Base-by-base conservation (phyloP, 2,797 vertebrate species). In the Hybognathus amarus region DNA sequence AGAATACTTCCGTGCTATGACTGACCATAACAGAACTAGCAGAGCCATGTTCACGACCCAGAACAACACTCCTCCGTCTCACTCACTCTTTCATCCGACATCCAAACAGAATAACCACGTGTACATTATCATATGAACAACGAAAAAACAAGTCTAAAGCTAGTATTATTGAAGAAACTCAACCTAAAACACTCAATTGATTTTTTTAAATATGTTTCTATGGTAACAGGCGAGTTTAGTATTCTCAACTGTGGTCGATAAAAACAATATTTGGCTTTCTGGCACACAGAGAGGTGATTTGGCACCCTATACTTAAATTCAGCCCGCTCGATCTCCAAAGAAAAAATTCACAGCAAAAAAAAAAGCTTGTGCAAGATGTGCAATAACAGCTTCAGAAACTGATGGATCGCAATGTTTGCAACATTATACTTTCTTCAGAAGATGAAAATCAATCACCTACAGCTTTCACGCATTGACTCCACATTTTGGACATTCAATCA, bases 181-280 rank as follows among this genome's bases (percentile, higher is more conserved):
- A 47, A 61, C 27, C 38, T 33, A 24, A 40, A 79, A 54, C 22
- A 20, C 8, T 68, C 2, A n/a, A 56, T 56, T 0, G 1, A 24
- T 47, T 68, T 80, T n/a, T 78, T n/a, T 33, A 47, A 73, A 59
- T 56, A 24, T 61, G 68, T 63, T 63, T 33, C 68, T 73, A 63
- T 73, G 40, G 67, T 63, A 81, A 73, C 79, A 45, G 24, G 38
- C 17, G 0, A 45, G n/a, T n/a, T 70, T 4, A 61, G 79, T 33
- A n/a, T 61, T 71, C 66, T 30, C 52, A 45, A 12, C 38, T 36
- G 18, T 33, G 27, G 38, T 36, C 40, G 52, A 81, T 70, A 38
- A 70, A 79, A 80, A 56, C n/a, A 69, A 69, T 73, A 22, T 63
- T 63, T 47, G 54, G 54, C 22, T 73, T 50, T 36, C 67, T 70